Evolutionary conservation across 2,888 invertebrate species (phyloP).

Genomic region (Dynastes maya): DNA sequence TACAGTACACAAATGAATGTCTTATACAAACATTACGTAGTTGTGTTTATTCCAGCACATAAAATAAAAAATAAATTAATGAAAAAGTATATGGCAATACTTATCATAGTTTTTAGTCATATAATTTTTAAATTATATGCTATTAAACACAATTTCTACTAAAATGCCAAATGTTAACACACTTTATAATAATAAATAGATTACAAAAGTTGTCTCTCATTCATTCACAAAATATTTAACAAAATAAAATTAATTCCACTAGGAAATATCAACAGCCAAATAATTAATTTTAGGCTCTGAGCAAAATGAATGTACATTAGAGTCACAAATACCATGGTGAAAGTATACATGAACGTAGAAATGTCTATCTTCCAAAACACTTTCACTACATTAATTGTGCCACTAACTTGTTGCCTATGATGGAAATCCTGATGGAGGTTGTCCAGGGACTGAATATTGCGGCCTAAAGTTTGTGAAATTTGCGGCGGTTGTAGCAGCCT

Average conservation of each 20-base stretch:
- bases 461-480: slow-evolving; percentile 94
- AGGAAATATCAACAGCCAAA: slow-evolving; percentile 51
- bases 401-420: slow-evolving; percentile 61
- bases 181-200: slow-evolving; percentile 49
- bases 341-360: neutral
- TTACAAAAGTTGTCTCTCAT: slow-evolving; percentile 42
- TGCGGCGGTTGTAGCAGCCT: slow-evolving; percentile 81
- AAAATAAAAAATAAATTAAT: slow-evolving; percentile 45
- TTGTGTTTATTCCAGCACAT: slow-evolving; percentile 42
- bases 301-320: slow-evolving; percentile 50
- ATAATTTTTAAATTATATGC: slow-evolving; percentile 39
- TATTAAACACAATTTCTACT: slow-evolving; percentile 27
- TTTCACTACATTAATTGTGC: slow-evolving; percentile 5
- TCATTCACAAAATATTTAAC: slow-evolving; percentile 46
- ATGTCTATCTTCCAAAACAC: neutral
- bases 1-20: slow-evolving; percentile 47
- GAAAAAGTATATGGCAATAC: slow-evolving; percentile 26
- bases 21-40: slow-evolving; percentile 44
- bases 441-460: slow-evolving; percentile 85
- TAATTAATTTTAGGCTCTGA: slow-evolving; percentile 51
- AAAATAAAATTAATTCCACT: slow-evolving; percentile 45
- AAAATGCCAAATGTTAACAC: slow-evolving; percentile 45
- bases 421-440: slow-evolving; percentile 71
- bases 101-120: slow-evolving; percentile 25
- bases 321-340: slow-evolving; percentile 30